Evolutionary conservation across 2,113 vertebrate genomes (phyloP), one percentile per base, ranked within the genome.

Genomic region (Serilophus lunatus): DNA sequence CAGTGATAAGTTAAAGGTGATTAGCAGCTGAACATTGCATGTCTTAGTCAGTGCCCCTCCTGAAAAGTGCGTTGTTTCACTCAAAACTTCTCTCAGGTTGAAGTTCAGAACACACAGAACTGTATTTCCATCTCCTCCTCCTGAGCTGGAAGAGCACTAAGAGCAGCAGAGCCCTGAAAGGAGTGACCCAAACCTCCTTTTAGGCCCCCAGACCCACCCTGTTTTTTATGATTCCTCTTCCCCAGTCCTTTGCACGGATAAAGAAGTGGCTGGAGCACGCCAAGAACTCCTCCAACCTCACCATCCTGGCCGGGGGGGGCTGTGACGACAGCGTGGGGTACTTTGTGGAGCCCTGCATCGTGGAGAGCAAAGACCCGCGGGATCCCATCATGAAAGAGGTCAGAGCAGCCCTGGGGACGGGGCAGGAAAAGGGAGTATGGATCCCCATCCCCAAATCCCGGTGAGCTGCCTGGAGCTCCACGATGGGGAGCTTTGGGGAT

Each of bases 341-440:
- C 96, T 99, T 98, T 5, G 96, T 99, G 74, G 98, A 99, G 86
- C 99, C 99, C 0, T 99, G 99, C 74, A 99, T 99, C 36, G 90
- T 99, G 28, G 98, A 99, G 97, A 98, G 98, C 96, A 98, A 95
- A 45, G 98, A 99, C 96, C 99, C 99, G 0, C 97, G 22, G 81
- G 99, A 99, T 3, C 96, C 98, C 93, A 99, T 99, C 96, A 99
- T 99, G 99, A 98, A 92, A 9, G 99, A 99, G 99, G 99, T 99
- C 85, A 91, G 49, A 4, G 18, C 17, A n/a, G 45, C 69, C 24
- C 4, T 4, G 16, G 28, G 49, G 36, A 44, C 11, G 45, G 2
- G 35, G 26, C 29, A 6, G 47, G 24, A 13, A 20, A 42, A 13
- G 13, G 40, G 57, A 36, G 22, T 2, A 4, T 18, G n/a, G 22